Percentiles rank a stretch among this genome's conserved stretches.
Conservation (phyloP, 2,113 vertebrate species). For the Ictidomys tridecemlineatus region DNA sequence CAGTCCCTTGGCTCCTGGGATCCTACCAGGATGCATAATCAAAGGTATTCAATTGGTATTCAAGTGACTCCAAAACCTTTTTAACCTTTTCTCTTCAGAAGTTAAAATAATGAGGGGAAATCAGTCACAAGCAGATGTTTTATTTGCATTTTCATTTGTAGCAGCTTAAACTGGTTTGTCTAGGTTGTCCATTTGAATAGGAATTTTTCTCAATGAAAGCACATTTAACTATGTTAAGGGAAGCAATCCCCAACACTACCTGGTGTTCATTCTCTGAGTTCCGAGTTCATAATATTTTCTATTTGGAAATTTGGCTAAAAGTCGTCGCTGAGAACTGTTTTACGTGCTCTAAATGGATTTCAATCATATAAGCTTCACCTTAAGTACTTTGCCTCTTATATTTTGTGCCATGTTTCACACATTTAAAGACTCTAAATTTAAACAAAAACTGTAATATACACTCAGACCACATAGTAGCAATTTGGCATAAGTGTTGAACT, state of each 20-base stretch:
- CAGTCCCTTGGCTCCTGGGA: conserved; percentile 51
- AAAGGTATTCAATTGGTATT: conserved; percentile 73
- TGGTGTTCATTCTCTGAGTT: background rate
- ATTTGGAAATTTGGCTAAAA: background rate
- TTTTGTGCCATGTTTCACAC: background rate
- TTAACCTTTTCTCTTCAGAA: conserved; percentile 77
- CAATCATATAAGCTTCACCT: background rate
- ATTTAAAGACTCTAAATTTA: conserved; percentile 18
- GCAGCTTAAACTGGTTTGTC: conserved; percentile 54
- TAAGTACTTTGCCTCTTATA: background rate
- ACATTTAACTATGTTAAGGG: background rate
- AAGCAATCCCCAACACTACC: background rate
- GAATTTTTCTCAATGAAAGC: conserved; percentile 28
- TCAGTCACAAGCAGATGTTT: conserved; percentile 62
- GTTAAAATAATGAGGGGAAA: conserved; percentile 76
- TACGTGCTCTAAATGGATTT: background rate
- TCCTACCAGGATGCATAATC: conserved; percentile 40
- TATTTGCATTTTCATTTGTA: conserved; percentile 67
- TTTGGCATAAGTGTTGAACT: background rate
- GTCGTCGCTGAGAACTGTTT: background rate
- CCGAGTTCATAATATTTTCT: background rate
- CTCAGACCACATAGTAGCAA: background rate
- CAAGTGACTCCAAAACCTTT: conserved; percentile 77
- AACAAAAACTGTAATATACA: background rate
- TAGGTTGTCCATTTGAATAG: conserved; percentile 27